Evolutionary conservation across 2,113 vertebrate species (phyloP).

Genomic region (Indicator maculatus): DNA sequence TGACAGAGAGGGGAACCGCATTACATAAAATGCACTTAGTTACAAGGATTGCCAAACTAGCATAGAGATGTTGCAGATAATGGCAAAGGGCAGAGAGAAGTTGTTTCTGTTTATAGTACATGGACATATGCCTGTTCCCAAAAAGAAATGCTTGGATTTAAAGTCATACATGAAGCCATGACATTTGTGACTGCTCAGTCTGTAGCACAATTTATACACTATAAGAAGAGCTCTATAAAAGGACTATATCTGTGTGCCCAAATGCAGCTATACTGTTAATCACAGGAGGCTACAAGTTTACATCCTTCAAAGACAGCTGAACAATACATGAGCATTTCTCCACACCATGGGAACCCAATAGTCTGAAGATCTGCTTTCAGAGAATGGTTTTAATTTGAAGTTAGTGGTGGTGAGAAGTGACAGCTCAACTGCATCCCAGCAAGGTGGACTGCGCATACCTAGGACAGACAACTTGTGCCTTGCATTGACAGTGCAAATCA

Average conservation of each 20-base stretch:
- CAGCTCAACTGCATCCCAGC: background rate
- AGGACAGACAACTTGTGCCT: background rate
- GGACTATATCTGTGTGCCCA: background rate
- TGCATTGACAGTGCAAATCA: background rate
- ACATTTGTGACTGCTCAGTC: conserved; percentile 54
- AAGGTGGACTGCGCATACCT: background rate
- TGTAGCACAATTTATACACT: background rate
- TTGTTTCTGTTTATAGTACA: conserved; percentile 62
- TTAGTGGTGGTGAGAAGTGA: background rate
- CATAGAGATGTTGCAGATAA: conserved; percentile 54
- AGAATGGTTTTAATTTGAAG: background rate
- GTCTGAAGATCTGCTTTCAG: background rate
- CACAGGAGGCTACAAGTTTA: background rate
- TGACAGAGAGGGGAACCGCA: conserved; percentile 59
- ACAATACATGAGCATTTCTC: background rate
- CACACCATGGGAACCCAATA: background rate
- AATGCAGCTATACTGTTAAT: background rate
- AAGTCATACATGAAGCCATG: conserved; percentile 34
- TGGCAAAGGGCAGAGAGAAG: conserved; percentile 33
- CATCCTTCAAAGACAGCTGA: background rate
- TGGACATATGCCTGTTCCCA: conserved; percentile 56
- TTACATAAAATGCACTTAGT: conserved; percentile 57
- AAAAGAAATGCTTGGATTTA: conserved; percentile 66
- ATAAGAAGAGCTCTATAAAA: background rate
- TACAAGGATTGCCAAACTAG: conserved; percentile 59